Evolutionary conservation across 1,140 invertebrate species (phyloP), one percentile per base, ranked within the genome.

Genomic region (Thaumetopoea pityocampa): DNA sequence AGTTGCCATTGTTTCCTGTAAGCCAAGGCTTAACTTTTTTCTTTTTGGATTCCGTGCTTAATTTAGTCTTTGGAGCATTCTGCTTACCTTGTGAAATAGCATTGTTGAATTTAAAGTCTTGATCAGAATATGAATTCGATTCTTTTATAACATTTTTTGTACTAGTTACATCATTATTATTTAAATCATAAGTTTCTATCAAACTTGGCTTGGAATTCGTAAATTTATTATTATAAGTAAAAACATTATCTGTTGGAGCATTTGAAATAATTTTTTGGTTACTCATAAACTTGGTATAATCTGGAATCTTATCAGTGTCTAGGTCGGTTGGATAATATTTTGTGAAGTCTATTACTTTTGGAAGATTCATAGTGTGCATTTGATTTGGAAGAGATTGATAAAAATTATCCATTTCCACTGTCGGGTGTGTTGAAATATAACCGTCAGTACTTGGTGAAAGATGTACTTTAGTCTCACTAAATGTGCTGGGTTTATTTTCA

Each of bases 291-390:
- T 32, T 26, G 5, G 22, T 16, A 10, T 47, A 60, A 34, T 28
- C 32, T 32, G 48, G 47, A 41, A 54, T 66, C 37, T 68, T 71
- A 32, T 19, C 24, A 34, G 55, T 63, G 17, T 77, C 65, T 7
- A 71, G 32, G 41, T 62, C 66, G 23, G 51, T 61, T 2, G 58
- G 67, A 54, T 73, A 69, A 35, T 57, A 61, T 33, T 66, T 70
- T 1, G 74, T 81, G 45, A 81, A 83, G 53, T 83, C 79, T 17
- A 79, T 43, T 3, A 81, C 66, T 59, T 50, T 77, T 6, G 63
- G 70, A 63, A 69, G 79, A 35, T 74, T 76, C 8, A 50, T 45
- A 51, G 24, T 47, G 22, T 17, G 51, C n/a, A 11, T 24, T 27
- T 12, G 46, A 35, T 7, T 7, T 19, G 9, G 38, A 17, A 7